Percentiles rank a stretch among this genome's conserved stretches.
These are phyloP conservation scores for Drosophila demipolita DNA, from an alignment of 2,888 invertebrate species.

Conservation along the genomic window DNA sequence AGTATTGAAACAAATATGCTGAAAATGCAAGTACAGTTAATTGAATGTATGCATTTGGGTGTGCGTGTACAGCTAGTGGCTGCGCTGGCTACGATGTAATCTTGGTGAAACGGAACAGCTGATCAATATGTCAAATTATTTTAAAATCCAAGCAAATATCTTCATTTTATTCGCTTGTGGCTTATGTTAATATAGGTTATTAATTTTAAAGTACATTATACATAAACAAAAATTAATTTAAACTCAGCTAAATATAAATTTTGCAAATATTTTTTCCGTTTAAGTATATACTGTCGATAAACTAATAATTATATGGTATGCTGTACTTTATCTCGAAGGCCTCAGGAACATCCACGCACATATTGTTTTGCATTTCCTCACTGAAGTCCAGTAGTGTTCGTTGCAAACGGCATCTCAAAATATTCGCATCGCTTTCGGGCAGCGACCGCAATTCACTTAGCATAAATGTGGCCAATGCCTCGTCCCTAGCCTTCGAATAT, in stretches of 20 bases:
- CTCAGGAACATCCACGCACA: background rate
- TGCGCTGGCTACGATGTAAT: background rate
- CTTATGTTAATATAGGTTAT: background rate
- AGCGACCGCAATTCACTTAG: conserved; percentile 18
- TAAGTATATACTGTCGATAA: background rate
- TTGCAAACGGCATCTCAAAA: conserved; percentile 21
- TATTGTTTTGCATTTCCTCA: conserved; percentile 10
- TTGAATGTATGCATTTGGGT: background rate
- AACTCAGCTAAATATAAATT: conserved; percentile 59
- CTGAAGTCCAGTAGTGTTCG: conserved; percentile 19
- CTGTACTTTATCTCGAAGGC: background rate
- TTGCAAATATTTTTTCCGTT: conserved; percentile 15
- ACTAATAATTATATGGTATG: background rate
- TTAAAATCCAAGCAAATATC: background rate
- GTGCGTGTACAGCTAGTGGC: too few species aligned
- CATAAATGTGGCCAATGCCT: conserved; percentile 8
- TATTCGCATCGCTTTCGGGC: conserved; percentile 10
- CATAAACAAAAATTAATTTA: conserved; percentile 32
- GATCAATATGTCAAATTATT: background rate
- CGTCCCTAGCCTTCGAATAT: conserved; percentile 2
- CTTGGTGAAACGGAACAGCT: background rate
- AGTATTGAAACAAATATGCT: conserved; percentile 23
- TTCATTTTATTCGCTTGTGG: background rate
- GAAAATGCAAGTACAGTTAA: background rate
- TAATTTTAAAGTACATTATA: conserved; percentile 30